Evolutionary conservation across 37 sponge, comb jelly and placozoan genomes (phyloP).

Genomic region (Ephydatia muelleri): DNA sequence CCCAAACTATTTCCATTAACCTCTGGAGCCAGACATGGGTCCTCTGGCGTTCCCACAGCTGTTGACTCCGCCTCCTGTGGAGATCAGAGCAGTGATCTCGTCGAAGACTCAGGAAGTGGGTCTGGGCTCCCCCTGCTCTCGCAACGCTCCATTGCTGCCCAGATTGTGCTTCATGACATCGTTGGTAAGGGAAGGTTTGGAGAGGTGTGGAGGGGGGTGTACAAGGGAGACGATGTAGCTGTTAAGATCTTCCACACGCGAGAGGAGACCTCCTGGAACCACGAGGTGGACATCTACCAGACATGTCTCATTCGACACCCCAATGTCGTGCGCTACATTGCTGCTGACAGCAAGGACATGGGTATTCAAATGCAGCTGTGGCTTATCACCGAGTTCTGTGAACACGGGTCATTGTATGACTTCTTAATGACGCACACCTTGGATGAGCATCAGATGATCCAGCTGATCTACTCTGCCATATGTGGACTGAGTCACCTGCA

Average conservation of each 20-base stretch:
- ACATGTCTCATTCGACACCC: conserved; percentile 79
- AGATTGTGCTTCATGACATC: conserved; percentile 58
- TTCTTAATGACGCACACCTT: conserved; percentile 50
- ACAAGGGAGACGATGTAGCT: conserved; percentile 80
- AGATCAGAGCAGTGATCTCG: conserved; percentile 24
- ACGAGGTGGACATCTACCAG: conserved; percentile 79
- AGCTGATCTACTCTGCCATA: conserved; percentile 39
- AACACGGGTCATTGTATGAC: conserved; percentile 75
- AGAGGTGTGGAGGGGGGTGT: conserved; percentile 74
- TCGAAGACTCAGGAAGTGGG: conserved; percentile 70
- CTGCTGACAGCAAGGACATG: conserved; percentile 59
- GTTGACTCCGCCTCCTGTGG: conserved; percentile 32
- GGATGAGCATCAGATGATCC: conserved; percentile 21
- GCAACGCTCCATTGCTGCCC: conserved; percentile 77
- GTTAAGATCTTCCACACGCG: conserved; percentile 89
- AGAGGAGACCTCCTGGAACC: conserved; percentile 81
- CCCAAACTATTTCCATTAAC: background rate
- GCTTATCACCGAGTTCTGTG: conserved; percentile 85
- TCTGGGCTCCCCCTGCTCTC: conserved; percentile 77
- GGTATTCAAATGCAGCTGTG: conserved; percentile 76
- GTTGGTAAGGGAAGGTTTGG: conserved; percentile 91
- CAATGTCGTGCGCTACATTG: conserved; percentile 71
- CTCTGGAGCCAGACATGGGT: background rate
- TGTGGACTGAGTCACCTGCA: conserved; percentile 83
- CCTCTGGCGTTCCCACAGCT: conserved; percentile 29